Percentiles rank a stretch among this genome's conserved stretches.
phyloP scores from a whole-genome alignment of 1,140 invertebrate species.

The Aphelenchoides avenae region DNA sequence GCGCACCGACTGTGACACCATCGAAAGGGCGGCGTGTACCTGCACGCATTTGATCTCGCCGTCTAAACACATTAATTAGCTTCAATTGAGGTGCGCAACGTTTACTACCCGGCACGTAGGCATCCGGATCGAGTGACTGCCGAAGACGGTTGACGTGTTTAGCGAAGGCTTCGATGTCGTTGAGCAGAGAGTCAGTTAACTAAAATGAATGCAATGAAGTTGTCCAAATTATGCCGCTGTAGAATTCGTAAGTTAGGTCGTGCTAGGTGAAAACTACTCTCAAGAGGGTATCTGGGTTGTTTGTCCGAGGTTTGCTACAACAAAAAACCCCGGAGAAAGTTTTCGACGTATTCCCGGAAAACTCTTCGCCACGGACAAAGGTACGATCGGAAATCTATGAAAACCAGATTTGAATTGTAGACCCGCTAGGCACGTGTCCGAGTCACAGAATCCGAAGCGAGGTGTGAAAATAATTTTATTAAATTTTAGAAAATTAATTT shows the following conservation, averaged over 20 bases:
- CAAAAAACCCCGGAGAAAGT: too few relatives aligned
- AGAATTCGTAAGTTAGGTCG: not conserved
- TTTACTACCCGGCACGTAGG: constrained; percentile 34
- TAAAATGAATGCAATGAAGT: constrained; percentile 24
- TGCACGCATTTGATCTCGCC: constrained; percentile 49
- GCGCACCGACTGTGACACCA: constrained; percentile 52
- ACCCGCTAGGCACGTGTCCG: too few relatives aligned
- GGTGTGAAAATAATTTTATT: too few relatives aligned
- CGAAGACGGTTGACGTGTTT: constrained; percentile 48
- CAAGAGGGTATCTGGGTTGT: too few relatives aligned
- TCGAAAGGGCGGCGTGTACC: constrained; percentile 52
- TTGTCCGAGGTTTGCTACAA: too few relatives aligned
- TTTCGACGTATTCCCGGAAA: too few relatives aligned
- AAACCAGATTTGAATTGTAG: too few relatives aligned
- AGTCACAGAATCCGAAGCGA: too few relatives aligned
- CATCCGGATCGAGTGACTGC: constrained; percentile 32
- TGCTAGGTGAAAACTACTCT: constrained; percentile 8
- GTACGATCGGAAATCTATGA: too few relatives aligned
- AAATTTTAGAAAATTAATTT: too few relatives aligned
- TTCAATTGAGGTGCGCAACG: not conserved
- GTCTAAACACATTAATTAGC: constrained; percentile 23
- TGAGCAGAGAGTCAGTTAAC: constrained; percentile 38
- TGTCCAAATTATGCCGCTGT: constrained; percentile 6
- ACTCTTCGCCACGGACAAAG: too few relatives aligned
- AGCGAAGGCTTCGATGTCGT: constrained; percentile 52